Percentiles rank a stretch among this genome's conserved stretches.
Evolutionary conservation across 2,113 vertebrate species (phyloP).

Genomic region (Labeo catla): DNA sequence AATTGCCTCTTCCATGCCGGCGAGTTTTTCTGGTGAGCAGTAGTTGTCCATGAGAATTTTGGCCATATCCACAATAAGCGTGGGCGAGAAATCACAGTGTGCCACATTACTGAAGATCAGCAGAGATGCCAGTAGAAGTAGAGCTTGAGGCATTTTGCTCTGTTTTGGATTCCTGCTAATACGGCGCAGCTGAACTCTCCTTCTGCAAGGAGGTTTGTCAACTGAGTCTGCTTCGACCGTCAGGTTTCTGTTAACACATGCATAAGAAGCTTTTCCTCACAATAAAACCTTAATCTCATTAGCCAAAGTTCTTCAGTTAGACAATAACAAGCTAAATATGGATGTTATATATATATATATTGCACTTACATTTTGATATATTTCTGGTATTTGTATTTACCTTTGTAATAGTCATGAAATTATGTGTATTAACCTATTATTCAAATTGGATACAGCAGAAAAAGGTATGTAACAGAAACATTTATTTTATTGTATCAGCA

Average conservation of each 20-base stretch:
- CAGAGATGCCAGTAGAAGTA: constrained; percentile 62
- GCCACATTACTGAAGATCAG: constrained; percentile 66
- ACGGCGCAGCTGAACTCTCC: constrained; percentile 54
- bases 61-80: constrained; percentile 86
- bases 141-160: constrained; percentile 67
- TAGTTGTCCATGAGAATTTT: constrained; percentile 91
- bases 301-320: constrained; percentile 75
- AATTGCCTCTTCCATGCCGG: constrained; percentile 88
- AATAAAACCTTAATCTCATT: constrained; percentile 91
- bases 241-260: constrained; percentile 69
- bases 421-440: not conserved
- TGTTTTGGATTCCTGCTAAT: constrained; percentile 28
- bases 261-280: constrained; percentile 80
- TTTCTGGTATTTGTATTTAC: not conserved
- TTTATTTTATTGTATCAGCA: not conserved
- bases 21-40: constrained; percentile 89
- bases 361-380: too few relatives aligned
- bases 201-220: constrained; percentile 61
- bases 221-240: constrained; percentile 68
- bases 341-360: constrained; percentile 38
- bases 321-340: constrained; percentile 66
- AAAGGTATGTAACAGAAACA: not conserved
- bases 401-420: not conserved
- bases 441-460: not conserved
- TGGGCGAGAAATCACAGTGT: constrained; percentile 76